A percentile compares a stretch with the other conserved stretches of the same genome.
These are phyloP conservation scores for Balaenoptera acutorostrata DNA, from an alignment of 2,113 vertebrate species.

Conservation along the genomic window DNA sequence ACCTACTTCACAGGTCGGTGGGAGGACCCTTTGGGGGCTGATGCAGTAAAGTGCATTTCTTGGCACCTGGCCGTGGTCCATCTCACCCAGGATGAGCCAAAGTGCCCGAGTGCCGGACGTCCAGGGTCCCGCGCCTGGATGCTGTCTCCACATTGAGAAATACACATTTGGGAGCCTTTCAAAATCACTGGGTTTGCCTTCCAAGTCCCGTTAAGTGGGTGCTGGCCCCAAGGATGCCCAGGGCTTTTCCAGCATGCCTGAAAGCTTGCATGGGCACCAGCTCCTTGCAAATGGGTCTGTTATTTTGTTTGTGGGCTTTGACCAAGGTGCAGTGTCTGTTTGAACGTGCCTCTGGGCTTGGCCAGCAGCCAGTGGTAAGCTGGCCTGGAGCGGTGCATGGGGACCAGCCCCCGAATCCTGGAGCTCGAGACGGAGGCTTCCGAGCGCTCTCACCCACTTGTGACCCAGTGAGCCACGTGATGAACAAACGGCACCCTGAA, in stretches of 20 bases:
- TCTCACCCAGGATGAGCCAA: background rate
- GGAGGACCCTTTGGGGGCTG: background rate
- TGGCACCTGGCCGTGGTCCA: accelerated
- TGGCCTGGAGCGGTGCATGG: accelerated
- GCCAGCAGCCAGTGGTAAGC: background rate
- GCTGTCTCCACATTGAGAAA: background rate
- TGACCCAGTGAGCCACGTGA: background rate
- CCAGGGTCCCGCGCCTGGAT: background rate
- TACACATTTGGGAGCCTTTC: too few species aligned
- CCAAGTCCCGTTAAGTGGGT: background rate
- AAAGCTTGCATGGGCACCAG: background rate
- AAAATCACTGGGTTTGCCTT: too few species aligned
- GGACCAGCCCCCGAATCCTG: background rate
- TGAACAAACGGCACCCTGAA: background rate
- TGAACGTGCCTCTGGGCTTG: background rate
- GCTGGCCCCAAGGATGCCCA: background rate
- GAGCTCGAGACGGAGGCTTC: background rate
- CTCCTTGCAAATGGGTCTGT: accelerated
- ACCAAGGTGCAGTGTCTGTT: background rate
- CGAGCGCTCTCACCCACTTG: too few species aligned
- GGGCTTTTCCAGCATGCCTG: background rate
- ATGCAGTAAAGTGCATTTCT: accelerated
- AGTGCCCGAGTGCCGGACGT: accelerated
- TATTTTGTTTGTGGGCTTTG: background rate
- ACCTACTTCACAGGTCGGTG: background rate